phyloP scores from a whole-genome alignment of 1,140 invertebrate species.

The Lanistes nyassanus region DNA sequence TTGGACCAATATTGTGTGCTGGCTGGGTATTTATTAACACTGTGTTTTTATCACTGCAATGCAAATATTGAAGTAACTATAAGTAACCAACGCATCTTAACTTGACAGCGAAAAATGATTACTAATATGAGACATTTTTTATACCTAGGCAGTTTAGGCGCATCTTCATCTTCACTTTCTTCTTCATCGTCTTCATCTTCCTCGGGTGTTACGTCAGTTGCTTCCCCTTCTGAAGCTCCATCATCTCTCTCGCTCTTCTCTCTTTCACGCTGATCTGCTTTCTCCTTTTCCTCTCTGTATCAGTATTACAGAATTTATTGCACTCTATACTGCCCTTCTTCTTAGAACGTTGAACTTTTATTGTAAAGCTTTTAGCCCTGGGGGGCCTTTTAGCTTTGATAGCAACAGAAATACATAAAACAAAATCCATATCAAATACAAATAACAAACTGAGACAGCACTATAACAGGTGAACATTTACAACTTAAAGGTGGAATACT shows the following conservation, averaged over 20 bases:
- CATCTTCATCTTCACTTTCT: constrained; percentile 18
- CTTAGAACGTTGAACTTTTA: too few relatives aligned
- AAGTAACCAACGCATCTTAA: neutral
- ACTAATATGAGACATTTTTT: neutral
- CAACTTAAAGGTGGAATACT: neutral
- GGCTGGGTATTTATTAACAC: too few relatives aligned
- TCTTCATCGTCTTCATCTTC: constrained; percentile 26
- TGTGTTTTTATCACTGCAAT: too few relatives aligned
- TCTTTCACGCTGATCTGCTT: constrained; percentile 27
- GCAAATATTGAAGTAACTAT: neutral
- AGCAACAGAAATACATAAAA: neutral
- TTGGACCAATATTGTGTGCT: too few relatives aligned
- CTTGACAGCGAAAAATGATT: neutral
- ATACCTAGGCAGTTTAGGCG: constrained; percentile 23
- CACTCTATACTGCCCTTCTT: too few relatives aligned
- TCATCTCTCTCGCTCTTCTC: constrained; percentile 17
- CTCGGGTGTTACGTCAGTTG: constrained; percentile 16
- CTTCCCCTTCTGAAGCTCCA: neutral
- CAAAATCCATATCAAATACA: neutral
- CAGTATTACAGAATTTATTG: too few relatives aligned
- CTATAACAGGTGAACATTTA: neutral
- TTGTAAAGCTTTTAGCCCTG: too few relatives aligned
- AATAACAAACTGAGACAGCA: neutral
- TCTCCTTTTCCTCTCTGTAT: constrained; percentile 31
- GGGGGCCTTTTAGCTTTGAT: too few relatives aligned